A percentile compares a stretch with the other conserved stretches of the same genome.
phyloP scores from a whole-genome alignment of 92 coral and sea anemone species.

The Phenganax subtilis region DNA sequence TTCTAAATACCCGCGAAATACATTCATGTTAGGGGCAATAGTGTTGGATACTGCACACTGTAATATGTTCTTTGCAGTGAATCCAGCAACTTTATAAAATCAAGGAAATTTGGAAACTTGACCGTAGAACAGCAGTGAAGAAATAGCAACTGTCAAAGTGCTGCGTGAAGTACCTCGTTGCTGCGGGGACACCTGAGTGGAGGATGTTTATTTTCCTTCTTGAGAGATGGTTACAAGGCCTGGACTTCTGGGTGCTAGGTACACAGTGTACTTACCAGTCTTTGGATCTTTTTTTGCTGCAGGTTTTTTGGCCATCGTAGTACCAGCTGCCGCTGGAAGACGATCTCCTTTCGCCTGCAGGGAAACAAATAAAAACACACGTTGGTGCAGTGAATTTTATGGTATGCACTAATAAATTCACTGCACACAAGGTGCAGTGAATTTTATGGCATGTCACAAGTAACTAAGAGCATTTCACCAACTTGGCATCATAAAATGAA shows the following conservation, averaged over 20 bases:
- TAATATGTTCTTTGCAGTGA: no score
- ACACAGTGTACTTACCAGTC: conserved; percentile 9
- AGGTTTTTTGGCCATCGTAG: conserved; percentile 59
- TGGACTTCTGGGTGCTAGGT: not conserved
- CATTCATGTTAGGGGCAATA: no score
- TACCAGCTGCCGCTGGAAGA: conserved; percentile 56
- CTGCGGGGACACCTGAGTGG: no score
- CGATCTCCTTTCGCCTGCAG: conserved; percentile 95
- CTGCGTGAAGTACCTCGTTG: not conserved
- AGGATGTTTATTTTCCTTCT: not conserved
- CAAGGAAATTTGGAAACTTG: not conserved
- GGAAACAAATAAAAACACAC: not conserved
- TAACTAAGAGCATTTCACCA: no score
- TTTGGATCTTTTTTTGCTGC: conserved; percentile 59
- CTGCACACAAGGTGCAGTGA: no score
- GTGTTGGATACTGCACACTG: no score
- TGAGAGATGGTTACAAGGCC: not conserved
- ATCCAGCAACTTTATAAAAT: not conserved
- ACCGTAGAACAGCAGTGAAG: not conserved
- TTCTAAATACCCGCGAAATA: no score
- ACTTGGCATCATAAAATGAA: not conserved
- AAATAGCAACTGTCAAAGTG: not conserved
- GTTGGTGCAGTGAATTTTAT: no score
- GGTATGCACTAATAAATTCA: no score
- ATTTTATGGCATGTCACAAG: no score